phyloP scores from a whole-genome alignment of 2,888 invertebrate genomes.

The Lithosia quadra region DNA sequence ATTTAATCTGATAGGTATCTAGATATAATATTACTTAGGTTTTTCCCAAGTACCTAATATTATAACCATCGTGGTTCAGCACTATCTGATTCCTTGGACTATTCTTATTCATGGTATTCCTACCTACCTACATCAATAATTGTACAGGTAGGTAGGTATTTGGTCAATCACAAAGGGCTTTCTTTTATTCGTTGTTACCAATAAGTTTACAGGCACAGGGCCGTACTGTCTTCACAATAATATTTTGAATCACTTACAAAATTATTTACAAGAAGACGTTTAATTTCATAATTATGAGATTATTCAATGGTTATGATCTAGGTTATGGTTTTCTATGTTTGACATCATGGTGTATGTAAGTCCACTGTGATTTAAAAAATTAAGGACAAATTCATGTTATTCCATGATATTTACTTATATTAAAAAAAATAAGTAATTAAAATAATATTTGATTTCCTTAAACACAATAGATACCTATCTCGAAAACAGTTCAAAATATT shows the following conservation, averaged over 20 bases:
- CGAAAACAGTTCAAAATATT: neutral
- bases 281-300: too few species aligned
- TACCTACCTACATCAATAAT: neutral
- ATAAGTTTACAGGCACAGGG: conserved; percentile 12
- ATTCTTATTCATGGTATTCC: neutral
- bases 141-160: neutral
- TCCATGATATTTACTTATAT: too few species aligned
- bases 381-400: neutral
- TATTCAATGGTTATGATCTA: too few species aligned
- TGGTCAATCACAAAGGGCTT: conserved; percentile 6
- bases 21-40: too few species aligned
- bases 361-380: too few species aligned
- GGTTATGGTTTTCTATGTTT: too few species aligned
- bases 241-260: neutral
- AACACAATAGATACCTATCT: neutral
- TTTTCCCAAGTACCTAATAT: neutral
- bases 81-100: neutral
- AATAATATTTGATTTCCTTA: neutral
- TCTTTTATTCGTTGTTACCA: conserved; percentile 42
- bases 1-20: too few species aligned
- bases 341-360: too few species aligned
- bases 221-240: neutral
- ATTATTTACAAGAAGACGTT: conserved; percentile 13
- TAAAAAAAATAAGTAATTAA: neutral
- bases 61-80: neutral